Conservation (phyloP, 1,140 invertebrate species). For the Hylaeus anthracinus region DNA sequence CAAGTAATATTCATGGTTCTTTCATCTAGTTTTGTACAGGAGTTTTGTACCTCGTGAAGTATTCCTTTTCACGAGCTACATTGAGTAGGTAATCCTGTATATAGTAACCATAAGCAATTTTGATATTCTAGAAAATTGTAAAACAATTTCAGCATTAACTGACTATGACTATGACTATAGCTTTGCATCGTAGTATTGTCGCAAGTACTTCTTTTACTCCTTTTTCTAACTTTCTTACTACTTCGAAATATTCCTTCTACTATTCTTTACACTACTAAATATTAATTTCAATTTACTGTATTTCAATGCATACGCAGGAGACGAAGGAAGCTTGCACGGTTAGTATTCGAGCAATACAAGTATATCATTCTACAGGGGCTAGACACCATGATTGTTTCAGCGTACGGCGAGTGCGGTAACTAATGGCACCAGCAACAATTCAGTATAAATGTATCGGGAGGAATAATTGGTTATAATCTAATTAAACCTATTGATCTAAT, state of each 20-base stretch:
- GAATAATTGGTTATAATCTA: no score
- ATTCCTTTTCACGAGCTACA: no score
- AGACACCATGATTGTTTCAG: no score
- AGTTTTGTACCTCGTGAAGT: no score
- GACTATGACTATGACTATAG: slow-evolving; percentile 2
- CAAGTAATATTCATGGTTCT: no score
- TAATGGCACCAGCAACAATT: no score
- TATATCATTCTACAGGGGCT: no score
- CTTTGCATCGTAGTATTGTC: slow-evolving; percentile 40
- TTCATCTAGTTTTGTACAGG: no score
- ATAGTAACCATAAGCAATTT: background rate
- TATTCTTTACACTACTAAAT: background rate
- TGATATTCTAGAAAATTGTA: background rate
- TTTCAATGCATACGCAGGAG: slow-evolving; percentile 80
- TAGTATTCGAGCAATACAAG: slow-evolving; percentile 63
- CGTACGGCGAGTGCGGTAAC: no score
- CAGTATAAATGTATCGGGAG: no score
- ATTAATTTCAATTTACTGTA: slow-evolving; percentile 23
- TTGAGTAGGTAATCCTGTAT: no score
- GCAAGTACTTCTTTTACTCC: slow-evolving; percentile 8
- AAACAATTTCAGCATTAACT: background rate
- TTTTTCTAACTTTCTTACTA: slow-evolving; percentile 6
- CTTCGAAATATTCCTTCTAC: background rate
- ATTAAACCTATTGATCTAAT: no score
- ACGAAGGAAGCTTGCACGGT: slow-evolving; percentile 92